These are phyloP conservation scores for Leucoma salicis DNA, from an alignment of 2,888 invertebrate genomes.

Conservation along the genomic window DNA sequence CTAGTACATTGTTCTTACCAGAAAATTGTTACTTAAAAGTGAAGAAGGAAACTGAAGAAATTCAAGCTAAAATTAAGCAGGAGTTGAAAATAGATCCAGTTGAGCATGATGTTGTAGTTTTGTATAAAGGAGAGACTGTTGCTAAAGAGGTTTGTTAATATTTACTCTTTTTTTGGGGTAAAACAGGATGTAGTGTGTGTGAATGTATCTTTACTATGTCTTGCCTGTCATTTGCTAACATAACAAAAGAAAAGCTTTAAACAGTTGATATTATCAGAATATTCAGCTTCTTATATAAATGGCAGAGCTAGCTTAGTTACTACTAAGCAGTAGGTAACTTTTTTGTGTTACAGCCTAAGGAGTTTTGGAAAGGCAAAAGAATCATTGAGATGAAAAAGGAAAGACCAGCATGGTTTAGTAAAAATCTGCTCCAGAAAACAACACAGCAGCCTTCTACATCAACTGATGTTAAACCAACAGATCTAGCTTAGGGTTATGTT, in stretches of 20 bases:
- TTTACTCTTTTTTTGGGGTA: too few relatives aligned
- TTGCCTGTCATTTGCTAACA: too few relatives aligned
- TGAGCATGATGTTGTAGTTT: constrained; percentile 91
- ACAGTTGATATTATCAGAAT: too few relatives aligned
- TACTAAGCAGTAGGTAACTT: too few relatives aligned
- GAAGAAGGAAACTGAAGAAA: constrained; percentile 89
- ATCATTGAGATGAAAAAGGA: constrained; percentile 93
- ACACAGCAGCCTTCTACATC: constrained; percentile 86
- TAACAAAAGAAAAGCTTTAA: too few relatives aligned
- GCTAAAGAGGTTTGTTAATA: constrained; percentile 68
- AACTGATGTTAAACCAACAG: constrained; percentile 88
- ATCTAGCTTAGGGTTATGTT: constrained; percentile 83
- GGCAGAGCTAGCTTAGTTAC: too few relatives aligned
- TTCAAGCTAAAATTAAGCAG: constrained; percentile 88
- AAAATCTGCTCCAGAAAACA: constrained; percentile 90
- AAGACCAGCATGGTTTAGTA: constrained; percentile 94
- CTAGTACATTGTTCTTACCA: too few relatives aligned
- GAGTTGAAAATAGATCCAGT: constrained; percentile 87
- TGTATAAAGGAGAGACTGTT: constrained; percentile 91
- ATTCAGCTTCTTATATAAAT: too few relatives aligned
- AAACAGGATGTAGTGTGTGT: too few relatives aligned
- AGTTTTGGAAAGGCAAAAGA: constrained; percentile 86
- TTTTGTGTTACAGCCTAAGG: constrained; percentile 68
- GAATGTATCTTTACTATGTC: too few relatives aligned
- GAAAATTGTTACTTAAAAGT: constrained; percentile 93